Evolutionary conservation across 2,113 vertebrate species (phyloP).

Genomic region (Syngnathus scovelli): DNA sequence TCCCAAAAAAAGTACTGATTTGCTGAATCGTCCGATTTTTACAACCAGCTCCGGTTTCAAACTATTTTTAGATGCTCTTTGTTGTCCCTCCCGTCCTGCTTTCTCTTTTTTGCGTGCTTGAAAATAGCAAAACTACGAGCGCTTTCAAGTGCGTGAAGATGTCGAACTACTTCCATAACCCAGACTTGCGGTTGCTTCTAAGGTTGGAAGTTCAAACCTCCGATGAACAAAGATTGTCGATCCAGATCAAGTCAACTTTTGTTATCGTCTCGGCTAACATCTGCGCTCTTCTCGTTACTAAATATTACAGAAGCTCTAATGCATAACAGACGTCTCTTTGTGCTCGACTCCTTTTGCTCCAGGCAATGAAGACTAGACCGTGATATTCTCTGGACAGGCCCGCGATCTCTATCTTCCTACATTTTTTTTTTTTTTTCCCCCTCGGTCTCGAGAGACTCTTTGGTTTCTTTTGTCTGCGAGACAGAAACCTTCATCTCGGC

Average conservation of each 20-base stretch:
- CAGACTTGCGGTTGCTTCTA: background rate
- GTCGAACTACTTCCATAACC: too few species aligned
- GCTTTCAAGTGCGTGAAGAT: too few species aligned
- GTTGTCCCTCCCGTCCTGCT: too few species aligned
- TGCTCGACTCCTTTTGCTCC: slow-evolving; percentile 28
- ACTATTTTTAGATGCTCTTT: too few species aligned
- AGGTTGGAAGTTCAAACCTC: background rate
- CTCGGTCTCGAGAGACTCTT: slow-evolving; percentile 11
- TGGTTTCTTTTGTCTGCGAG: slow-evolving; percentile 19
- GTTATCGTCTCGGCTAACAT: background rate
- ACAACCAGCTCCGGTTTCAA: too few species aligned
- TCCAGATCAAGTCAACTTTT: background rate
- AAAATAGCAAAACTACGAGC: too few species aligned
- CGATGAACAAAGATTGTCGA: too few species aligned
- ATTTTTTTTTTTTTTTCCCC: slow-evolving; percentile 12
- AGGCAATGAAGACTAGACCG: slow-evolving; percentile 37
- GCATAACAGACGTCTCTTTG: slow-evolving; percentile 10
- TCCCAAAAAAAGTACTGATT: too few species aligned
- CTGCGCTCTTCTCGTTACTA: background rate
- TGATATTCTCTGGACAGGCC: slow-evolving; percentile 29
- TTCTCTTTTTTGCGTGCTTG: too few species aligned
- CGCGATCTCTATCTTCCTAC: slow-evolving; percentile 4
- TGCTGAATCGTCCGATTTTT: too few species aligned
- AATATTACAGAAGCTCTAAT: background rate
- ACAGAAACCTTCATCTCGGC: slow-evolving; percentile 3